These are phyloP conservation scores for Amphipyra berbera DNA, from an alignment of 2,888 invertebrate species.

Conservation along the genomic window DNA sequence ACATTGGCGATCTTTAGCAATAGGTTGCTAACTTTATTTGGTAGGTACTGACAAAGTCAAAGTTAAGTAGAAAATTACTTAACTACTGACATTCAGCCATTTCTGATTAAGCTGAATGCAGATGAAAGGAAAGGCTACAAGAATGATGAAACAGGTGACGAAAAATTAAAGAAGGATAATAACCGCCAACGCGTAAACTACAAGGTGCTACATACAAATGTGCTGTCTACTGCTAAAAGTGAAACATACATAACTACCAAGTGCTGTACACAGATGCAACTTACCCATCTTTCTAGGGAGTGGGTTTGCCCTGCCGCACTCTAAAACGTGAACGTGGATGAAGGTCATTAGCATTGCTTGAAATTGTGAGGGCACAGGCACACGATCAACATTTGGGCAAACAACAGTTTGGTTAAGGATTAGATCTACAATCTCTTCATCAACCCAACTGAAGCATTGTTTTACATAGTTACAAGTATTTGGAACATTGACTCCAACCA, in stretches of 20 bases:
- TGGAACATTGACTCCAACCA: neutral
- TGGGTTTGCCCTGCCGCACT: conserved; percentile 88
- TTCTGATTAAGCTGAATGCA: too few relatives aligned
- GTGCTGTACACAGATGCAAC: conserved; percentile 66
- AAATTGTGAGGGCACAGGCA: conserved; percentile 12
- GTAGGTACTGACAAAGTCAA: too few relatives aligned
- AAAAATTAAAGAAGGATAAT: neutral
- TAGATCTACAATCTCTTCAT: too few relatives aligned
- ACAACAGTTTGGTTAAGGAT: neutral
- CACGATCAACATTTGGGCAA: conserved; percentile 16
- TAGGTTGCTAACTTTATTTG: too few relatives aligned
- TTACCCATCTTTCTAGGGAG: conserved; percentile 88
- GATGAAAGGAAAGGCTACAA: too few relatives aligned
- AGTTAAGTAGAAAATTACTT: too few relatives aligned
- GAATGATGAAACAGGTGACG: too few relatives aligned
- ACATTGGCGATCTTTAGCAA: conserved; percentile 4
- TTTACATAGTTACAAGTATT: neutral
- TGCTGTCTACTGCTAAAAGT: conserved; percentile 26
- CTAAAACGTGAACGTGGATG: conserved; percentile 76
- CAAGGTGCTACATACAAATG: conserved; percentile 11
- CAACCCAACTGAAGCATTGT: neutral
- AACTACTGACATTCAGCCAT: too few relatives aligned
- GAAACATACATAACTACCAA: conserved; percentile 4
- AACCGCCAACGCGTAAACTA: neutral
- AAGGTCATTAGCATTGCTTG: conserved; percentile 47